A percentile compares a stretch with the other conserved stretches of the same genome.
These are phyloP conservation scores for Eupithecia vulgata DNA, from an alignment of 2,888 invertebrate species.

Conservation along the genomic window DNA sequence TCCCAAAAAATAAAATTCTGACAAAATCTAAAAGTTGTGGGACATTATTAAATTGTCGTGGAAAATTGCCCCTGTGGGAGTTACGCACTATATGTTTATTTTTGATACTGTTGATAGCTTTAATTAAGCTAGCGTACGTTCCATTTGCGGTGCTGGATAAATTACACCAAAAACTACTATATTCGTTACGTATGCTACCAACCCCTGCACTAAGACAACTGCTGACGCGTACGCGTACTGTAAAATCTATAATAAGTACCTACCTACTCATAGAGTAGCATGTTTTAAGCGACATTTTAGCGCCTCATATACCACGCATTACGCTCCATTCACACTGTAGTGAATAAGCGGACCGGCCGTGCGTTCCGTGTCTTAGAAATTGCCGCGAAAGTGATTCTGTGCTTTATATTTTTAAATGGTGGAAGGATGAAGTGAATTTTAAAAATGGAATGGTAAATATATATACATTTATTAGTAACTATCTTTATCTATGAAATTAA, in stretches of 20 bases:
- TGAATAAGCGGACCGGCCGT: conserved; percentile 32
- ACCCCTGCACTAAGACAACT: not conserved
- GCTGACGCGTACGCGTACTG: not conserved
- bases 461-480: too few relatives aligned
- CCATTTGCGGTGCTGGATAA: not conserved
- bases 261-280: not conserved
- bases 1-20: too few relatives aligned
- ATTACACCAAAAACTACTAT: not conserved
- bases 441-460: conserved; percentile 35
- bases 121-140: too few relatives aligned
- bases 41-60: too few relatives aligned
- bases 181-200: not conserved
- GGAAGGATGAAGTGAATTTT: conserved; percentile 27
- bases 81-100: too few relatives aligned
- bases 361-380: conserved; percentile 26
- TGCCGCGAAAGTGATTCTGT: conserved; percentile 2
- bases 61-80: too few relatives aligned
- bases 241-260: not conserved
- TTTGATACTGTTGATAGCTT: not conserved
- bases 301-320: conserved; percentile 34
- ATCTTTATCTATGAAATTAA: too few relatives aligned
- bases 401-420: conserved; percentile 20
- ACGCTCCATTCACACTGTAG: conserved; percentile 39
- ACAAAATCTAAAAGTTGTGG: too few relatives aligned
- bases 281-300: conserved; percentile 38